Evolutionary conservation across 2,888 invertebrate species (phyloP), one percentile per base, ranked within the genome.

Genomic region (Lottia gigantea): DNA sequence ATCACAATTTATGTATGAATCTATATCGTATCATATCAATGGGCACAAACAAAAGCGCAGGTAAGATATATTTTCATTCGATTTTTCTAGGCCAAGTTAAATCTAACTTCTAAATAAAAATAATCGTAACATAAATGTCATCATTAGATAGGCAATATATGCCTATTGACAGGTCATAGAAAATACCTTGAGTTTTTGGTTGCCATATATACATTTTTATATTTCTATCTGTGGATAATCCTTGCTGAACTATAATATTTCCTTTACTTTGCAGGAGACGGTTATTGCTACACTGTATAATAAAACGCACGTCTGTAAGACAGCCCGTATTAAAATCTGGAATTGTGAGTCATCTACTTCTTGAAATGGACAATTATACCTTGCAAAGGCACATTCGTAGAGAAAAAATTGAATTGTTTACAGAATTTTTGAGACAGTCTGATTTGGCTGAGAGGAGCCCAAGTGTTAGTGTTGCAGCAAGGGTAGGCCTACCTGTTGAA

Each of bases 291-390:
- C 8, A 15, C 16, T 49, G n/a, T 49, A 14, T n/a, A n/a, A 49
- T n/a, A 15, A 49, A 49, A 49, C 49, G 14, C 6, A n/a, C n/a
- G n/a, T n/a, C 49, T 15, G 0, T 49, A 49, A 49, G 49, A n/a
- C 49, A 49, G 49, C 15, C 49, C n/a, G 14, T 49, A 49, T 49
- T 49, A 14, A 49, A 49, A 49, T 49, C 49, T 49, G 49, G 49
- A 15, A 49, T 49, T 49, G 49, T 15, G 14, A 49, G 49, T n/a
- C 49, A 49, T n/a, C 8, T 49, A n/a, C 14, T 49, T 49, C 49
- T 49, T 8, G 49, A 49, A 49, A 49, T 49, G 49, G 49, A 49
- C 49, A 49, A 49, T n/a, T n/a, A n/a, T n/a, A n/a, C 49, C 49
- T 49, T 49, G 49, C 15, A 49, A 49, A 15, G 49, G 49, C 49